A percentile compares a stretch with the other conserved stretches of the same genome.
These are phyloP conservation scores for Anthophora plumipes DNA, from an alignment of 2,888 invertebrate species.

Conservation along the genomic window DNA sequence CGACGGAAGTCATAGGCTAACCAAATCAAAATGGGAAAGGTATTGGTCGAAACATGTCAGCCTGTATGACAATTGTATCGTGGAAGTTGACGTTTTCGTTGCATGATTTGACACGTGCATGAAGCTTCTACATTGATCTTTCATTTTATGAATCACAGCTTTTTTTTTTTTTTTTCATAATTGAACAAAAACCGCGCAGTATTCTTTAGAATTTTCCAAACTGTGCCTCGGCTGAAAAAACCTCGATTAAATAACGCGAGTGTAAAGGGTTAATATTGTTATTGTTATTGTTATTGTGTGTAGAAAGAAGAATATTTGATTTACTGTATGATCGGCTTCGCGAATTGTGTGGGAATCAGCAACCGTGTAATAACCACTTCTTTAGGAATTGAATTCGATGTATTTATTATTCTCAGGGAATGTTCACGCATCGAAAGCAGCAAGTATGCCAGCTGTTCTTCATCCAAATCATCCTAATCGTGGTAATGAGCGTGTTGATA, in stretches of 20 bases:
- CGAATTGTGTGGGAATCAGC: no score
- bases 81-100: background rate
- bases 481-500: slow-evolving; percentile 85
- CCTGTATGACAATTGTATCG: background rate
- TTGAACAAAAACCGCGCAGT: no score
- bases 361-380: no score
- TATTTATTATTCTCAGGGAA: slow-evolving; percentile 59
- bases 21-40: slow-evolving; percentile 50
- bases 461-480: slow-evolving; percentile 85
- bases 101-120: background rate
- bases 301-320: no score
- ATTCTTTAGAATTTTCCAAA: no score
- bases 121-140: background rate
- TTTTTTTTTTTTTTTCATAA: no score
- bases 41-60: slow-evolving; percentile 8
- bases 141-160: background rate
- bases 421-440: slow-evolving; percentile 72
- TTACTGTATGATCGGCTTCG: no score
- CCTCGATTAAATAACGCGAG: no score
- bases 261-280: no score
- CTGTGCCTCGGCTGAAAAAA: no score
- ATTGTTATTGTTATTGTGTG: no score
- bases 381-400: no score
- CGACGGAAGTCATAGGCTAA: slow-evolving; percentile 7
- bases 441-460: slow-evolving; percentile 84